Percentiles rank a stretch among this genome's conserved stretches.
Evolutionary conservation across 2,797 vertebrate species (phyloP).

Genomic region (Sebastes oblongus): DNA sequence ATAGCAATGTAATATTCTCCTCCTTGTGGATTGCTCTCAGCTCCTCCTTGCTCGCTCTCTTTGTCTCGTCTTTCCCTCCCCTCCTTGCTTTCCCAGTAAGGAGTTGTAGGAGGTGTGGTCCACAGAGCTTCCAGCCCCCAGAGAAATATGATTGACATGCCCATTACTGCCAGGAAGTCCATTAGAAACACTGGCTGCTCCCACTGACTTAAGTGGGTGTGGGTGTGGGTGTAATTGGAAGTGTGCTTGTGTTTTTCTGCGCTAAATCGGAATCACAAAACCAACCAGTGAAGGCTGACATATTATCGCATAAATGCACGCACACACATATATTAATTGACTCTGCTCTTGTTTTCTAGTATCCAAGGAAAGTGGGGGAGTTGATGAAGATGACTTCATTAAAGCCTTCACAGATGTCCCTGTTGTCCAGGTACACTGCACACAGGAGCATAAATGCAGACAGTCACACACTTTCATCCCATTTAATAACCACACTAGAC

Average conservation of each 20-base stretch:
- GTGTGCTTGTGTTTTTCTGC: conserved; percentile 3
- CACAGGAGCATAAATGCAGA: conserved; percentile 6
- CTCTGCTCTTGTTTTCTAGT: conserved; percentile 73
- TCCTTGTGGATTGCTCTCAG: neutral
- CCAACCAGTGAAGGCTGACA: neutral
- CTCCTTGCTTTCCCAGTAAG: conserved; percentile 5
- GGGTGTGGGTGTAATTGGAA: neutral
- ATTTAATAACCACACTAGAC: neutral
- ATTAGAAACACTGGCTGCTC: conserved; percentile 59
- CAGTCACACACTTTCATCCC: neutral
- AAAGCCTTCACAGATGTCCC: conserved; percentile 96
- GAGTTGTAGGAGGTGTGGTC: conserved; percentile 29
- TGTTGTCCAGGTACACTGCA: conserved; percentile 86
- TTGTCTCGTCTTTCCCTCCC: neutral
- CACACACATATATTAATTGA: neutral
- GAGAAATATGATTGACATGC: conserved; percentile 62
- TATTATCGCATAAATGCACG: neutral
- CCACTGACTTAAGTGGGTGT: neutral
- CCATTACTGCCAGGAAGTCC: conserved; percentile 67
- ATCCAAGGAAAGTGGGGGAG: conserved; percentile 90
- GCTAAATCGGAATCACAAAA: conserved; percentile 14
- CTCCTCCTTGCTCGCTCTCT: neutral
- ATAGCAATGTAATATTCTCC: neutral
- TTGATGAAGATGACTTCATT: conserved; percentile 97
- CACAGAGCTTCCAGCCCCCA: conserved; percentile 26